Percentiles rank a stretch among this genome's conserved stretches.
These are phyloP conservation scores for Siphlonurus alternatus DNA, from an alignment of 2,888 invertebrate species.

Conservation along the genomic window DNA sequence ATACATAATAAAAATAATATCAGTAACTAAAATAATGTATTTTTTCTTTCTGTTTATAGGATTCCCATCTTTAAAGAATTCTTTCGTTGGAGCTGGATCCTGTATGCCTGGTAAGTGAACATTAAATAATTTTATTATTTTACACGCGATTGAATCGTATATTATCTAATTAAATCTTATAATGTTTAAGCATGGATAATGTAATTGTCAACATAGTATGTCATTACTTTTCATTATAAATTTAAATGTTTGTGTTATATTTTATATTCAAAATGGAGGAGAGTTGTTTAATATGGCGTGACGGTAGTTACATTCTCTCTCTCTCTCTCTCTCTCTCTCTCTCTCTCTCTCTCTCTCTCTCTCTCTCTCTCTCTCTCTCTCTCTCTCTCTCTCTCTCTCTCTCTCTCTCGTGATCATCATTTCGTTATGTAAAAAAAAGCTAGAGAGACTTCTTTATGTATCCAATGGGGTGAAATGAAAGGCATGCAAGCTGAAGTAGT, in stretches of 20 bases:
- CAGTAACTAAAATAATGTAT: neutral
- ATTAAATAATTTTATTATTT: neutral
- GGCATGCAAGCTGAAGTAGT: too few species aligned
- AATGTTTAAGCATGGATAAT: neutral
- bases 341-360: too few species aligned
- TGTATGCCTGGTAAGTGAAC: constrained; percentile 2
- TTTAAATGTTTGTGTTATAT: neutral
- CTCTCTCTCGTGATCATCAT: too few species aligned
- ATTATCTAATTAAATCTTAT: neutral
- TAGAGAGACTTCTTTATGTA: too few species aligned
- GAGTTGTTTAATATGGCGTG: too few species aligned
- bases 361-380: too few species aligned
- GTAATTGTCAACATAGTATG: neutral
- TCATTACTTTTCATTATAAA: neutral
- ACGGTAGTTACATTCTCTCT: too few species aligned
- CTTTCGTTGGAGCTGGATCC: neutral
- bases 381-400: too few species aligned
- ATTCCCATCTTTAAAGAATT: neutral
- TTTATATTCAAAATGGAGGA: too few species aligned
- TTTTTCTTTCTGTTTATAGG: neutral
- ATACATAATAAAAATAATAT: neutral
- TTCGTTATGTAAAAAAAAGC: too few species aligned
- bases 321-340: too few species aligned
- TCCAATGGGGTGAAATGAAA: too few species aligned
- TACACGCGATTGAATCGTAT: neutral